Evolutionary conservation across 2,113 vertebrate genomes (phyloP), one percentile per base, ranked within the genome.

Genomic region (Fregata magnificens): DNA sequence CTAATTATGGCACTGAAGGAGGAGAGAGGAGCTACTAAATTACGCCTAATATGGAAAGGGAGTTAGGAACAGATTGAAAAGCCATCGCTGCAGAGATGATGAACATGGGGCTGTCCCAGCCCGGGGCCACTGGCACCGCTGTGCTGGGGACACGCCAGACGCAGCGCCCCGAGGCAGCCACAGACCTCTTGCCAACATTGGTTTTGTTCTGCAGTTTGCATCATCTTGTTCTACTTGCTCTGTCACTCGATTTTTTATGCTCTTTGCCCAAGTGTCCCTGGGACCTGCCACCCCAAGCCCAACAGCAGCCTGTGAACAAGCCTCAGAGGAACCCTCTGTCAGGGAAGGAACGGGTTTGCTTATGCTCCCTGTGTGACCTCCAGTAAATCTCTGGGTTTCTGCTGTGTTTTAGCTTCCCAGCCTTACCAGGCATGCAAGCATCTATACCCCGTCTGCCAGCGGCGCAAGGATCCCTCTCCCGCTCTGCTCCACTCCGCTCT

Each of bases 171-270:
- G 6, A 28, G 70, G 52, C 63, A 55, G n/a, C 56, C 65, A 16
- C 36, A 21, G 65, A 20, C 16, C 17, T 63, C 65, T 32, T 31
- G 59, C 53, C 44, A 79, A 7, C 5, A 5, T 1, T 53, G 32
- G 2, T 15, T 29, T 17, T 25, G 13, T 40, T 42, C 58, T n/a
- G 52, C n/a, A 2, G 3, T 52, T 86, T 50, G 62, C 36, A 62
- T 70, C 38, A 20, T 13, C 22, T 49, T 7, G 0, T 38, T 25
- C 18, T 16, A 3, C 59, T 28, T 6, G 53, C 77, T 15, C 11
- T 38, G 16, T 20, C 22, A 0, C 38, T 22, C 3, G 3, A 5
- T 49, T 44, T 10, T 13, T 16, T 26, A 11, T 1, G 3, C 58
- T 24, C 58, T 25, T 58, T 62, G 40, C 65, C 66, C 38, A 1